These are phyloP conservation scores for Kryptopterus vitreolus DNA, from an alignment of 2,797 vertebrate species.

Conservation along the genomic window DNA sequence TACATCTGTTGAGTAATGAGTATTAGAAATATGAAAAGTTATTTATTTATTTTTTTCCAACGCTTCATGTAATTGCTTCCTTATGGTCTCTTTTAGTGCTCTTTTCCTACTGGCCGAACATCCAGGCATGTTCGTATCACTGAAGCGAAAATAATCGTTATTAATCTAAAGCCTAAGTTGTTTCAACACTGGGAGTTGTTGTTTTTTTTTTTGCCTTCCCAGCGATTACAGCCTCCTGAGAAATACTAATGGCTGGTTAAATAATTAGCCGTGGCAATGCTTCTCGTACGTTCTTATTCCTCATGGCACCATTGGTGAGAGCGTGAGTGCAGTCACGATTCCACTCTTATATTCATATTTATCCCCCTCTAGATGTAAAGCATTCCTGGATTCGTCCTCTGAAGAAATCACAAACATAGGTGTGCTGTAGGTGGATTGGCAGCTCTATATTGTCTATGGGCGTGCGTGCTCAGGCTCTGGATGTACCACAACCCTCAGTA, in stretches of 20 bases:
- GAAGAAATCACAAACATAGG: background rate
- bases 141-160: background rate
- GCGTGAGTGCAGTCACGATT: background rate
- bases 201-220: background rate
- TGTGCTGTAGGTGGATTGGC: background rate
- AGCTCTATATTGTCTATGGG: background rate
- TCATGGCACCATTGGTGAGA: background rate
- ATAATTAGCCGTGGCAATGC: background rate
- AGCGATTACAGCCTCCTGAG: background rate
- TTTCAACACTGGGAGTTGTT: background rate
- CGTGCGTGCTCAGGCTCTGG: background rate
- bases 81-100: background rate
- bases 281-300: background rate
- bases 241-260: background rate
- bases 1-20: no score
- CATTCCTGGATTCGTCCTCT: background rate
- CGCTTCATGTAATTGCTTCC: background rate
- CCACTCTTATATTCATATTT: background rate
- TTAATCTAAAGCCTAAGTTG: background rate
- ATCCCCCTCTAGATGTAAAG: background rate
- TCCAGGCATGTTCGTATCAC: background rate
- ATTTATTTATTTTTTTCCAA: no score
- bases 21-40: no score
- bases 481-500: background rate
- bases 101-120: background rate